Evolutionary conservation across 1,140 invertebrate genomes (phyloP), one percentile per base, ranked within the genome.

Genomic region (Drosophila ohnishii): DNA sequence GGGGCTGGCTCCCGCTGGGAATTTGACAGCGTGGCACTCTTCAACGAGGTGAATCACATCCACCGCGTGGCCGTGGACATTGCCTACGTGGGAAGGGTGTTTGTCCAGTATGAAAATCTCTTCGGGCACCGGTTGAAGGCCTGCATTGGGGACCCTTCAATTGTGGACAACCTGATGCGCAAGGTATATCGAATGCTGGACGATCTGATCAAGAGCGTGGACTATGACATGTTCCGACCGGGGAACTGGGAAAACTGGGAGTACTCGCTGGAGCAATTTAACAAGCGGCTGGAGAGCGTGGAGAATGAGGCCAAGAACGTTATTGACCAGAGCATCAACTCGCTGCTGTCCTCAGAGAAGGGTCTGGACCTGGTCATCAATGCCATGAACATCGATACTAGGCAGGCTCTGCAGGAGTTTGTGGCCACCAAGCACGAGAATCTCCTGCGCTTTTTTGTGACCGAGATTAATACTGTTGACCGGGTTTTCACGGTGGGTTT

Each of bases 1-100:
- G 96, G 96, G 1, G 96, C 96, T 78, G 96, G 96, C 5, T 93
- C 94, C 10, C 93, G 97, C 14, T 98, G 97, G 97, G 97, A 98
- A 91, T 98, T 98, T 91, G 96, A 98, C 82, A 94, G 95, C 69
- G 94, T 93, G 10, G 93, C 94, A 47, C 92, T 98, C 2, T 98
- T 98, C 90, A 95, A 95, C 9, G 93, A 95, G 51, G 97, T 96
- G 0, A 96, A 98, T 85, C 97, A 98, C 82, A 95, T 97, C 73
- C 94, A 94, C 13, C 92, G 92, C 11, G 96, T 98, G n/a, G 96
- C 96, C 74, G 92, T 94, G 25, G 95, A 98, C 90, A 92, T 98
- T 19, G 93, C 95, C 39, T 93, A 95, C 78, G 94, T 97, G 59
- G 94, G 95, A 11, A 93, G 95, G 88, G 95, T 96, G 0, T 92